Conservation (phyloP, 2,797 vertebrate species). For the Danio tinwini region DNA sequence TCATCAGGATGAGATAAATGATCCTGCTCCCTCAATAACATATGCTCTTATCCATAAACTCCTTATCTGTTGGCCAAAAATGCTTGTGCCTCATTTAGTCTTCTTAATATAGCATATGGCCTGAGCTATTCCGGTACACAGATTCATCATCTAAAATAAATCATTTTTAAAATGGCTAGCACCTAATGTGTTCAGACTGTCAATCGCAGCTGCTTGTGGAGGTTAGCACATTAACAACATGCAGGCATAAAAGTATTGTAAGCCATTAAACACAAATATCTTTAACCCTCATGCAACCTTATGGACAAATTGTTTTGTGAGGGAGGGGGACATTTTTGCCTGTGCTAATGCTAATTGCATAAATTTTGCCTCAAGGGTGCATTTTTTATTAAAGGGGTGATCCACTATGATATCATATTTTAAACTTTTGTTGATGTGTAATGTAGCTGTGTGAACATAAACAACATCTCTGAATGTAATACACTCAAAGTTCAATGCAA, state of each 20-base stretch:
- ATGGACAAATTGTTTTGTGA: no score
- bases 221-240: conserved; percentile 4
- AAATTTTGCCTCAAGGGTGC: no score
- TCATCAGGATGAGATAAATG: conserved; percentile 44
- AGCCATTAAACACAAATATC: no score
- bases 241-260: background rate
- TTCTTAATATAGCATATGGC: conserved; percentile 29
- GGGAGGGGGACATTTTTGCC: no score
- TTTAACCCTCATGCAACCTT: no score
- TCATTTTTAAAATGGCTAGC: background rate
- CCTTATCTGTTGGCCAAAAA: conserved; percentile 10
- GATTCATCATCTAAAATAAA: conserved; percentile 42
- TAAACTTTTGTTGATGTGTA: no score
- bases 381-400: no score
- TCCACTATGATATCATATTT: no score
- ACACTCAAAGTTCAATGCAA: no score
- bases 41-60: conserved; percentile 42
- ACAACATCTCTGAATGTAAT: no score
- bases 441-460: no score
- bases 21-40: conserved; percentile 12
- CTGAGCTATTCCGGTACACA: conserved; percentile 18
- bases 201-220: background rate
- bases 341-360: no score
- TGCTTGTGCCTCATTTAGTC: conserved; percentile 17
- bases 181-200: background rate